Conservation (phyloP, 2,888 invertebrate species). For the Cheilosia scutellata region DNA sequence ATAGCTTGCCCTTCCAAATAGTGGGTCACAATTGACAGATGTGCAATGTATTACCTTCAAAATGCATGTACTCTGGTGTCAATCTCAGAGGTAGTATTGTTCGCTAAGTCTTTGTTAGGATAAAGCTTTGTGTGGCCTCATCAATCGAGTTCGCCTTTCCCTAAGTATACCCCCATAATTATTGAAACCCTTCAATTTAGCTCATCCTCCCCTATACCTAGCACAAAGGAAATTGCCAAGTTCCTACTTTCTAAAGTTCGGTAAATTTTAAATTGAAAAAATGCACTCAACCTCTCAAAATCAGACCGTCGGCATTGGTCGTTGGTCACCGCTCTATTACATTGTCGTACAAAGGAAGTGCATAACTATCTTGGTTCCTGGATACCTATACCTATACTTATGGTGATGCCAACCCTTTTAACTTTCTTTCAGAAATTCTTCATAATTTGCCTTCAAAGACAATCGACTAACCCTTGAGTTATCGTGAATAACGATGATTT, state of each 20-base stretch:
- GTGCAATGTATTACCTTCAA: too few relatives aligned
- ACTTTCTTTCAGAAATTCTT: background rate
- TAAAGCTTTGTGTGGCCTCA: too few relatives aligned
- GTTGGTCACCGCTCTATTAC: constrained; percentile 3
- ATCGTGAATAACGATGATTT: constrained; percentile 60
- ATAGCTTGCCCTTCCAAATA: too few relatives aligned
- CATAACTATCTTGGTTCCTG: background rate
- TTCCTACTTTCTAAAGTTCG: constrained; percentile 5
- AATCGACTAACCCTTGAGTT: constrained; percentile 66
- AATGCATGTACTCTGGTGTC: too few relatives aligned
- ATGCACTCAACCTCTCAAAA: constrained; percentile 49
- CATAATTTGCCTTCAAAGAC: constrained; percentile 66
- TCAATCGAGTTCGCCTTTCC: too few relatives aligned
- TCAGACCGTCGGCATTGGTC: background rate
- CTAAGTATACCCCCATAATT: too few relatives aligned
- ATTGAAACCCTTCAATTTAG: background rate
- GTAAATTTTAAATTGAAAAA: constrained; percentile 39
- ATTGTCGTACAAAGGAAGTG: background rate
- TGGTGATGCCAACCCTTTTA: background rate
- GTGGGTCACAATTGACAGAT: too few relatives aligned
- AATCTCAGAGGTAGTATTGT: too few relatives aligned
- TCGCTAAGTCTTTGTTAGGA: too few relatives aligned
- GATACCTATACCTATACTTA: background rate
- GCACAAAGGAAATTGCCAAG: background rate
- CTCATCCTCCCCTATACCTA: background rate